Base-by-base conservation (phyloP, 2,888 invertebrate genomes). In the Noctua fimbriata region DNA sequence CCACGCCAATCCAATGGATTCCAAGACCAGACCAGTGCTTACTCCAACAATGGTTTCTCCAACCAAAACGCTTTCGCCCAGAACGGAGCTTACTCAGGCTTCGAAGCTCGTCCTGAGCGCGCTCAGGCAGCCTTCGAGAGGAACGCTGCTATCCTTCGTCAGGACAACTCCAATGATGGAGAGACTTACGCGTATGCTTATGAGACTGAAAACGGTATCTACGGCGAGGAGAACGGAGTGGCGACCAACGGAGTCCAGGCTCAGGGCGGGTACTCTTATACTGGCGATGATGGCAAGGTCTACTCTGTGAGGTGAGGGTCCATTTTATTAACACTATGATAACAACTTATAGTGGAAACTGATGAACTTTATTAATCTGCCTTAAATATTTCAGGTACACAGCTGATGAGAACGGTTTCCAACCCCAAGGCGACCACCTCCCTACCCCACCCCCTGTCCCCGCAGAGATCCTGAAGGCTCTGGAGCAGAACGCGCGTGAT, bases 371-470 rank as follows among this genome's bases (percentile, higher is more conserved):
- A 41, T 41, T 41, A 41, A 6, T 6, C 41, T 41, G 41, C 41
- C 41, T 41, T 41, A 4, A 5, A 32, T 10, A 36, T 55, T 69
- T 74, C 84, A 96, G 96, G 78, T 97, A 97, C 87, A 95, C 95
- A 9, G 96, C 96, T 84, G 96, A 95, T 76, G 94, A 96, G 89
- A 96, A 97, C 72, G 96, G 96, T 24, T 96, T 96, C 89, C 93
- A 94, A 28, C 95, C 96, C 14, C 92, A 94, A 73, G 96, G 96
- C 18, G 95, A 95, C 52, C 96, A 96, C 81, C 89, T 97, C 9
- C 97, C 97, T 14, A 96, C 97, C 7, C 94, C 94, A 72, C 97
- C 95, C 14, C 96, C 96, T 0, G 89, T 96, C 6, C 96, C 97
- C 0, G 95, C 94, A 87, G 97, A 96, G 86, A 96, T 96, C 81